Conservation (phyloP, 1,140 invertebrate genomes). For the Pogonognathellus flavescens region DNA sequence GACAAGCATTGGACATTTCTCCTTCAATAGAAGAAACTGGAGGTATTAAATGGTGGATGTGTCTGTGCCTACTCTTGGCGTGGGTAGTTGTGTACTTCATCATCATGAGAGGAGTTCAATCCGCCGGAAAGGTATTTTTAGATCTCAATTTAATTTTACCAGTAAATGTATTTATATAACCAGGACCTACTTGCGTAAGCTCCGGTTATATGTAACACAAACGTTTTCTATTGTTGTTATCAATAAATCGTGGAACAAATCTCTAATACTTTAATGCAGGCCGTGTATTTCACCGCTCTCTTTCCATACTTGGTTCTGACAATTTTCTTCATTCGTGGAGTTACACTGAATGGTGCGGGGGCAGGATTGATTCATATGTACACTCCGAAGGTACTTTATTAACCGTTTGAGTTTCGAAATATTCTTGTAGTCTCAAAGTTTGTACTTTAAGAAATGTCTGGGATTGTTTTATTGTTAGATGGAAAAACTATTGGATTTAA, state of each 20-base stretch:
- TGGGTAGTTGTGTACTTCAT: constrained; percentile 97
- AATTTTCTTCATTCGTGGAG: constrained; percentile 93
- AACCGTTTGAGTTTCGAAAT: not conserved
- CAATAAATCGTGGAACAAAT: not conserved
- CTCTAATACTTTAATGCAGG: constrained; percentile 74
- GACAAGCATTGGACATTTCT: constrained; percentile 86
- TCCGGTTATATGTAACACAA: too few relatives aligned
- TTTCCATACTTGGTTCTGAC: constrained; percentile 96
- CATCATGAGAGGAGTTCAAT: constrained; percentile 98
- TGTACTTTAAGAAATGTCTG: too few relatives aligned
- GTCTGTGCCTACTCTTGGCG: constrained; percentile 89
- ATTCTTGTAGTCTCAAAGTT: too few relatives aligned
- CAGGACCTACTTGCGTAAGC: too few relatives aligned
- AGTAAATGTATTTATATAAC: too few relatives aligned
- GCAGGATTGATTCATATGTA: constrained; percentile 93
- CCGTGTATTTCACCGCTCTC: constrained; percentile 95
- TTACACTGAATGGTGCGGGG: constrained; percentile 89
- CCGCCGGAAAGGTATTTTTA: constrained; percentile 88
- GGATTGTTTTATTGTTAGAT: constrained; percentile 72
- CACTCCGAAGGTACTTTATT: constrained; percentile 81
- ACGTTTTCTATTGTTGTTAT: too few relatives aligned
- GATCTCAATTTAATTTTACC: not conserved
- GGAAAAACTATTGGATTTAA: constrained; percentile 83
- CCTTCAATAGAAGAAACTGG: constrained; percentile 79
- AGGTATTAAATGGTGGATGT: constrained; percentile 94